Conservation (phyloP, 37 sponge, comb jelly and placozoan species). For the Hexactinellida sp. region DNA sequence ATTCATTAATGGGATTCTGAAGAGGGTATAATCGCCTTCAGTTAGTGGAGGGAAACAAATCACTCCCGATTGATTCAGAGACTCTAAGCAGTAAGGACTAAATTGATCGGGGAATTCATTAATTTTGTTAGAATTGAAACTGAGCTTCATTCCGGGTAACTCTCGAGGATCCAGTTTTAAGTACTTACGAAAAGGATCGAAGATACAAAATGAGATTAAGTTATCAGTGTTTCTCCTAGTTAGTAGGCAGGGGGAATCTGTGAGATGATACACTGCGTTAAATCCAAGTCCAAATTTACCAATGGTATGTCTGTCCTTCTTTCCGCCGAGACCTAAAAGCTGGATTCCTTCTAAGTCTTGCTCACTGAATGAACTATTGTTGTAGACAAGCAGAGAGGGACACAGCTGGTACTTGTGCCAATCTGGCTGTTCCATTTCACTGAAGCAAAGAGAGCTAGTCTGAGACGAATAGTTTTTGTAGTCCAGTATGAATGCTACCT, state of each 20-base stretch:
- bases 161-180: neutral
- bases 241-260: slow-evolving; percentile 20
- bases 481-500: neutral
- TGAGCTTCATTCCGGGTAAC: neutral
- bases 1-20: neutral
- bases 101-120: neutral
- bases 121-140: neutral
- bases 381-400: slow-evolving; percentile 13
- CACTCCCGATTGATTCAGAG: neutral
- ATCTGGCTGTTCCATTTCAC: neutral
- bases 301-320: neutral
- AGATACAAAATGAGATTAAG: neutral
- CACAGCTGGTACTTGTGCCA: neutral
- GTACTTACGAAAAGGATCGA: neutral
- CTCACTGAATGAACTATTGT: slow-evolving; percentile 4
- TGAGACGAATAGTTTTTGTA: neutral
- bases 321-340: neutral
- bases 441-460: neutral
- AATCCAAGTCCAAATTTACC: slow-evolving; percentile 18
- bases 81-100: neutral
- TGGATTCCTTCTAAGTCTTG: slow-evolving; percentile 5
- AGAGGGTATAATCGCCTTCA: neutral
- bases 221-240: neutral
- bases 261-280: slow-evolving; percentile 21
- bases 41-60: neutral